Base-by-base conservation (phyloP, 2,113 vertebrate species). In the Zosterops hypoxanthus region DNA sequence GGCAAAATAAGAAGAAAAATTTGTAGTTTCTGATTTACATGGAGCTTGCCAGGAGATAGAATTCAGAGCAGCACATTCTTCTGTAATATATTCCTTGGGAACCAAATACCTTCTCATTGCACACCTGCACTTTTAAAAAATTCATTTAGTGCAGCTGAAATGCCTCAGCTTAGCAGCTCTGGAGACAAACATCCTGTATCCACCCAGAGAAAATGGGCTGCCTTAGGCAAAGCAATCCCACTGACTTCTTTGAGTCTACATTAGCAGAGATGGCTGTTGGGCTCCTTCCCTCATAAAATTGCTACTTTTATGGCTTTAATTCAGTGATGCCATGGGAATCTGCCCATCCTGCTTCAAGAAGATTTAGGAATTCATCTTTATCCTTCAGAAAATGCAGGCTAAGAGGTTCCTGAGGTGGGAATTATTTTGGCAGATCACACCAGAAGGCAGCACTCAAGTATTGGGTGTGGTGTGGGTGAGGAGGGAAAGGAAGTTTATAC, bases 71-170 rank as follows among this genome's bases (percentile, higher is more conserved):
- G 20, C 61, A 60, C 39, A 88, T 66, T 41, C 14, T 79, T 31
- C 65, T 90, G 6, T 39, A 92, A 77, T 34, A 44, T 15, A 47
- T 78, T 73, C 86, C 55, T 86, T 65, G 59, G 68, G 65, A 92
- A 76, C 25, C 11, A 55, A 82, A 47, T n/a, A 60, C 29, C 29
- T 66, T 77, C 36, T 80, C 42, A 53, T 34, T 0, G 1, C 34
- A 92, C 76, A 92, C 64, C 80, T 88, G 57, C 8, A 65, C 53
- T 83, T 88, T 60, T 44, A 66, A 95, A 89, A 93, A 77, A 81
- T 31, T 86, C 16, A 80, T 82, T 85, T 46, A 70, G 12, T 85
- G 59, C 42, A n/a, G 42, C 78, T 91, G 84, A 69, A 95, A 77
- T 47, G 11, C 60, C 78, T 69, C 65, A 79, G 14, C 42, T 89